Evolutionary conservation across 2,888 invertebrate species (phyloP).

Genomic region (Acanthococcus lagerstroemiae): DNA sequence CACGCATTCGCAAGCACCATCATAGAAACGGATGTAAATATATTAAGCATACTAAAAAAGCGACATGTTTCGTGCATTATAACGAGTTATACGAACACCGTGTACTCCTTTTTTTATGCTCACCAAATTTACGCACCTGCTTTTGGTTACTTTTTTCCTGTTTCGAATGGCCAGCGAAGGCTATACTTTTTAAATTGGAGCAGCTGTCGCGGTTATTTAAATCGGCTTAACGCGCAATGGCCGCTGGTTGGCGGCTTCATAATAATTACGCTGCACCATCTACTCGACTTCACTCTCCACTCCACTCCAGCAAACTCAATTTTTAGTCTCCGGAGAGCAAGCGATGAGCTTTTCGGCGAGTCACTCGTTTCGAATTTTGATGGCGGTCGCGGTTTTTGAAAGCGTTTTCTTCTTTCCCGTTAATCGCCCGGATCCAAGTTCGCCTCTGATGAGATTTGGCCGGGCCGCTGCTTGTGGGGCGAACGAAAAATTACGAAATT

Average conservation of each 20-base stretch:
- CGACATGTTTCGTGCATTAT: background rate
- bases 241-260: background rate
- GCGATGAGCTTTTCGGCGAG: background rate
- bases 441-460: too few relatives aligned
- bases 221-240: background rate
- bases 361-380: background rate
- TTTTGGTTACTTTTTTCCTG: background rate
- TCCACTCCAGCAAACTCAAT: too few relatives aligned
- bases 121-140: background rate
- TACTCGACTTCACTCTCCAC: too few relatives aligned
- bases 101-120: background rate
- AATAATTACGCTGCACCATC: too few relatives aligned
- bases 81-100: background rate
- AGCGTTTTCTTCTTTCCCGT: too few relatives aligned
- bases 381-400: too few relatives aligned
- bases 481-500: background rate
- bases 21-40: background rate
- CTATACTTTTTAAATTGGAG: background rate
- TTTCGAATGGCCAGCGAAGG: background rate
- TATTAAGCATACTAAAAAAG: background rate
- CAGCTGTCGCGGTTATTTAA: background rate
- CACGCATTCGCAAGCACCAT: too few relatives aligned
- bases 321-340: background rate
- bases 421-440: too few relatives aligned
- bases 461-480: too few relatives aligned